Evolutionary conservation across 2,888 invertebrate genomes (phyloP).

Genomic region (Drosophila maculinotata): DNA sequence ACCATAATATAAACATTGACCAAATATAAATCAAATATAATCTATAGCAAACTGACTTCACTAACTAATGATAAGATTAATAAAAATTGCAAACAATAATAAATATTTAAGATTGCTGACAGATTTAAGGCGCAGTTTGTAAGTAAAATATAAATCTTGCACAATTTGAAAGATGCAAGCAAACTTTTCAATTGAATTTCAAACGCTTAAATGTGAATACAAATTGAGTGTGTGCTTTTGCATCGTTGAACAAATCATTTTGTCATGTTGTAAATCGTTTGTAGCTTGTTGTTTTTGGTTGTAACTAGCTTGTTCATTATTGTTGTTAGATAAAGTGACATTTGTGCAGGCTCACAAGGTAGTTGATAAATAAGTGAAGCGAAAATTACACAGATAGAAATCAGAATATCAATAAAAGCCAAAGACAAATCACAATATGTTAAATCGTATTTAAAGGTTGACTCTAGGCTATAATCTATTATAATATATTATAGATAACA

Average conservation of each 20-base stretch:
- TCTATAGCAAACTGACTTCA: too few species aligned
- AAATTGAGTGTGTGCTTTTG: conserved; percentile 13
- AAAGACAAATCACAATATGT: not conserved
- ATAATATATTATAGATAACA: too few species aligned
- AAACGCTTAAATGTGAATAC: conserved; percentile 10
- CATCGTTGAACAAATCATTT: conserved; percentile 20
- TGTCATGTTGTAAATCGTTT: conserved; percentile 15
- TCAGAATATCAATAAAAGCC: conserved; percentile 1
- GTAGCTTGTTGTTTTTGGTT: conserved; percentile 5
- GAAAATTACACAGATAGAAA: conserved; percentile 1
- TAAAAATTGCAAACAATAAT: too few species aligned
- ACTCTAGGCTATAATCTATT: not conserved
- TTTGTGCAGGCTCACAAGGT: not conserved
- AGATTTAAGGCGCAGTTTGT: not conserved
- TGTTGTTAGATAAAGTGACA: conserved; percentile 1
- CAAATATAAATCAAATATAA: too few species aligned
- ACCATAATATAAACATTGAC: too few species aligned
- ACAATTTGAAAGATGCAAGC: not conserved
- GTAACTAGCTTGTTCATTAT: not conserved
- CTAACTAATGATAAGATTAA: too few species aligned
- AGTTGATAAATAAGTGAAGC: not conserved
- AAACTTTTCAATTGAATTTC: conserved; percentile 3
- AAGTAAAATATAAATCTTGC: not conserved
- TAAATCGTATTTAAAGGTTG: not conserved
- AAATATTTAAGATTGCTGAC: not conserved